Evolutionary conservation across 2,113 vertebrate genomes (phyloP).

Genomic region (Ameiurus melas): DNA sequence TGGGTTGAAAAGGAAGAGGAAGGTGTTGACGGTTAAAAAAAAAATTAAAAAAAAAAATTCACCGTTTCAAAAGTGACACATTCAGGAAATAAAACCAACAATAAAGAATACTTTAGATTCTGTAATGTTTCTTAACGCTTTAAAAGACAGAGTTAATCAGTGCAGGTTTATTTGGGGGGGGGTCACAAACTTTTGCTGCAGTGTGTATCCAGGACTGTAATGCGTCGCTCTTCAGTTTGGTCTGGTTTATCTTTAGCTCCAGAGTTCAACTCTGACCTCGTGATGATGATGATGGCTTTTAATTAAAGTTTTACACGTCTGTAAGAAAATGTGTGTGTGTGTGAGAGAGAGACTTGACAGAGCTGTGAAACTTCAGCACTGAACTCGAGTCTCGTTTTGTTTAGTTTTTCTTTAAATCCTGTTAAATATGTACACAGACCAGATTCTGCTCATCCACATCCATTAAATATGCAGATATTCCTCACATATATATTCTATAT

Average conservation of each 20-base stretch:
- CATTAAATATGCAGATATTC: slow-evolving; percentile 56
- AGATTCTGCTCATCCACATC: slow-evolving; percentile 59
- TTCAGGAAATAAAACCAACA: background rate
- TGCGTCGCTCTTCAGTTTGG: background rate
- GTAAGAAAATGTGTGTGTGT: background rate
- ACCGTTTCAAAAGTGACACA: background rate
- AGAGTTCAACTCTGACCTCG: background rate
- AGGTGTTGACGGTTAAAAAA: background rate
- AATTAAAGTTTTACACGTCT: background rate
- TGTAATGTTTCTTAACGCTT: background rate
- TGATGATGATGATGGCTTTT: background rate
- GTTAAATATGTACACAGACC: slow-evolving; percentile 62
- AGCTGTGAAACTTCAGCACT: background rate
- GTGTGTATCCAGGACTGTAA: background rate
- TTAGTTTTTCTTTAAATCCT: slow-evolving; percentile 64
- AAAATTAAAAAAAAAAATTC: background rate
- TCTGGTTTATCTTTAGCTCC: background rate
- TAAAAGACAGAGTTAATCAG: background rate
- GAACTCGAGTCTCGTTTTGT: slow-evolving; percentile 55
- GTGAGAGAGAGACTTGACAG: background rate
- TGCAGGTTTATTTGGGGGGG: background rate
- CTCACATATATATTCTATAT: slow-evolving; percentile 58
- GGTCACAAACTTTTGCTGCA: background rate
- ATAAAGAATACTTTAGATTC: background rate
- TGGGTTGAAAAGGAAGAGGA: background rate